Conservation (phyloP, 2,113 vertebrate species). For the Microtus richardsoni region DNA sequence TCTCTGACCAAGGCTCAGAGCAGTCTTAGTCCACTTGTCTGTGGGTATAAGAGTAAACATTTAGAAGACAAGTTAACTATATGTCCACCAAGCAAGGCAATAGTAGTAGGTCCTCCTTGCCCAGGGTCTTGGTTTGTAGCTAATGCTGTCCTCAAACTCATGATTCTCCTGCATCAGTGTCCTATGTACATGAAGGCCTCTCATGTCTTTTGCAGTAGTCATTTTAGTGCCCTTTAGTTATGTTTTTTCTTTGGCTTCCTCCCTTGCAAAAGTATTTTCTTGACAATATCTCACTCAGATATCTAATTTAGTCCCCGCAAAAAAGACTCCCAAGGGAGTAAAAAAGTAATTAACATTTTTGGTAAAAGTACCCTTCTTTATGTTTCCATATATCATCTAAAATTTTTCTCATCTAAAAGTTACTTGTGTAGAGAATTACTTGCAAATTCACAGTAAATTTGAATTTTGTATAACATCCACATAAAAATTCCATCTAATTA, state of each 20-base stretch:
- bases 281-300: not conserved
- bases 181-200: too few relatives aligned
- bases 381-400: not conserved
- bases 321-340: not conserved
- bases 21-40: too few relatives aligned
- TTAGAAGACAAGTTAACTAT: not conserved
- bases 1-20: not conserved
- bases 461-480: not conserved
- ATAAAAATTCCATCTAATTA: not conserved
- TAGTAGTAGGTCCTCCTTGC: not conserved
- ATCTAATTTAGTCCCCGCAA: not conserved
- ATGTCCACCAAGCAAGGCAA: too few relatives aligned
- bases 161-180: not conserved
- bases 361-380: not conserved
- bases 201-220: not conserved
- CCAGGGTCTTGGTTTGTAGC: not conserved
- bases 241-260: constrained; percentile 17
- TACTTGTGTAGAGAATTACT: not conserved
- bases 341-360: constrained; percentile 25
- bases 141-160: not conserved
- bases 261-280: constrained; percentile 4
- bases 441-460: not conserved
- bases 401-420: not conserved
- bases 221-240: not conserved
- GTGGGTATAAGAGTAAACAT: not conserved